phyloP scores from a whole-genome alignment of 2,797 vertebrate species.

The Pelochelys cantorii region DNA sequence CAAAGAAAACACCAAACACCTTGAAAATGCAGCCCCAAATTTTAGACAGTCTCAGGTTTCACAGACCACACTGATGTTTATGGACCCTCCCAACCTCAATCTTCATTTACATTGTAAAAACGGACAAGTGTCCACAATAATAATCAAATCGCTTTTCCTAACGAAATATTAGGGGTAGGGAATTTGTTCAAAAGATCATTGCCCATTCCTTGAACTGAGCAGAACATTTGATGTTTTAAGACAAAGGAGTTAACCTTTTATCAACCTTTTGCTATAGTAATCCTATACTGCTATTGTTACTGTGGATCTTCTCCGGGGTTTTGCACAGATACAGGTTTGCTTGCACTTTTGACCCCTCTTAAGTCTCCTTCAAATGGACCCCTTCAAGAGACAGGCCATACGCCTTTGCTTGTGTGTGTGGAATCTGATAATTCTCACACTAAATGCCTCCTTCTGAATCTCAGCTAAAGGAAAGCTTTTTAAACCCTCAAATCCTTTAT shows the following conservation, averaged over 20 bases:
- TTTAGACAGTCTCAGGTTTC: not conserved
- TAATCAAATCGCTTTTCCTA: not conserved
- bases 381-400: accelerated
- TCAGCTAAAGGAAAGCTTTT: not conserved
- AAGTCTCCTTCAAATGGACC: accelerated
- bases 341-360: not conserved
- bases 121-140: accelerated
- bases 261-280: not conserved
- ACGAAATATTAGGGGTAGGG: not conserved
- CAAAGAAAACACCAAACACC: not conserved
- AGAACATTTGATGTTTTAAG: not conserved
- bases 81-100: not conserved
- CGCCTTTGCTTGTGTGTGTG: not conserved
- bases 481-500: not conserved
- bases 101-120: not conserved
- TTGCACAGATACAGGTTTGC: not conserved
- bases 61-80: not conserved
- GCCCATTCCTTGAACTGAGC: not conserved
- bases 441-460: not conserved
- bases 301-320: accelerated
- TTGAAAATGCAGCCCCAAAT: not conserved
- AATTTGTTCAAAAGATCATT: not conserved
- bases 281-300: accelerated
- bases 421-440: not conserved
- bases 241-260: not conserved